Conservation (phyloP, 2,888 invertebrate genomes). For the Creontiades dilutus region DNA sequence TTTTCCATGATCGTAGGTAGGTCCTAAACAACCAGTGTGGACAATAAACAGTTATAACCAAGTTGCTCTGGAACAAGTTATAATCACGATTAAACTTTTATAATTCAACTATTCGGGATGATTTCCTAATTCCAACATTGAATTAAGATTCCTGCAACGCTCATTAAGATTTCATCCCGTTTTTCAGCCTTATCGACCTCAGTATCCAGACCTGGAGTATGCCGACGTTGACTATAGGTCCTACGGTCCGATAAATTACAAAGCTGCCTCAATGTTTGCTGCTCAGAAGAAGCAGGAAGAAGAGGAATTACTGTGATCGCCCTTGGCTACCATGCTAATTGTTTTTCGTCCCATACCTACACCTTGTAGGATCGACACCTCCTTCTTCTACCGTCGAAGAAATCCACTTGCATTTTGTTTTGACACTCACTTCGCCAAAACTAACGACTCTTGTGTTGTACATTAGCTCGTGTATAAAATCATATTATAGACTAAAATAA, state of each 20-base stretch:
- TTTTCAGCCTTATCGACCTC: constrained; percentile 88
- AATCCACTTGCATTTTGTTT: constrained; percentile 34
- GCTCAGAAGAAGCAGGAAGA: constrained; percentile 83
- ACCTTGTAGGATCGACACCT: background rate
- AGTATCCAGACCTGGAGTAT: constrained; percentile 89
- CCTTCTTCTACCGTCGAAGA: background rate
- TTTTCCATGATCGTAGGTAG: too few relatives aligned
- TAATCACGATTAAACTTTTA: too few relatives aligned
- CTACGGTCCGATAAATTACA: constrained; percentile 95
- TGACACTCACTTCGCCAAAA: constrained; percentile 36
- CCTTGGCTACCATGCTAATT: background rate
- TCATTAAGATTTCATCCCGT: constrained; percentile 75
- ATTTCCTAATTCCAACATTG: background rate
- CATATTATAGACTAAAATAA: constrained; percentile 41
- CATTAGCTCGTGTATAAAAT: constrained; percentile 55
- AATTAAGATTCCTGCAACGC: background rate
- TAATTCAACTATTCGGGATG: too few relatives aligned
- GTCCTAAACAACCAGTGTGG: too few relatives aligned
- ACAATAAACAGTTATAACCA: too few relatives aligned
- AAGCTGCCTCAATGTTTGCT: constrained; percentile 91
- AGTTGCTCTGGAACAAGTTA: too few relatives aligned
- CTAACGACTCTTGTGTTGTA: constrained; percentile 60
- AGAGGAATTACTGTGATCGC: constrained; percentile 76
- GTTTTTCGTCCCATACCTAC: background rate
- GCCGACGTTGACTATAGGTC: constrained; percentile 94